Percentiles rank a stretch among this genome's conserved stretches.
These are phyloP conservation scores for Biston betularia DNA, from an alignment of 2,888 invertebrate genomes.

Conservation along the genomic window DNA sequence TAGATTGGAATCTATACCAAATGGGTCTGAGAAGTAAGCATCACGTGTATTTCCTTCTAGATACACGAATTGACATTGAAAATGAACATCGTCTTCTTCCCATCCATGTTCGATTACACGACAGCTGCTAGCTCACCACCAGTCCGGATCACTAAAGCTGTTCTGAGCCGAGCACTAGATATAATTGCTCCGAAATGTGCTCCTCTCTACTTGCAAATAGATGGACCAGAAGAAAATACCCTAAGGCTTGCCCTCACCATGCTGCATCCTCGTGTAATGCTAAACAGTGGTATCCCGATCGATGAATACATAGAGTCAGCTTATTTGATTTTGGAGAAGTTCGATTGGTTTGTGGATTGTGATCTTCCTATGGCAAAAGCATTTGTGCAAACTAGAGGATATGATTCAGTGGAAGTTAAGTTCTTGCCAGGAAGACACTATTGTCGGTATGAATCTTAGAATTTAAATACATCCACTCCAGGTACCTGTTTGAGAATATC, in stretches of 20 bases:
- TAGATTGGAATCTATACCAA: too few relatives aligned
- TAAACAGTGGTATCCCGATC: slow-evolving; percentile 62
- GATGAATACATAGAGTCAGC: slow-evolving; percentile 67
- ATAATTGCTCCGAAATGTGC: slow-evolving; percentile 63
- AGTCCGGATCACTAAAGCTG: slow-evolving; percentile 54
- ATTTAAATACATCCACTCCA: too few relatives aligned
- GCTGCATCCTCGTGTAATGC: slow-evolving; percentile 69
- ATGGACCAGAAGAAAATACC: slow-evolving; percentile 63
- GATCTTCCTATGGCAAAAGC: slow-evolving; percentile 60
- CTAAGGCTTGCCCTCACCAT: slow-evolving; percentile 63
- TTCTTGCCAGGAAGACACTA: slow-evolving; percentile 74
- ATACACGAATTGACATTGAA: slow-evolving; percentile 51
- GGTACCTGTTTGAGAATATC: too few relatives aligned
- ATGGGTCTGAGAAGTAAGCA: too few relatives aligned
- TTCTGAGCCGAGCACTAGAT: slow-evolving; percentile 56
- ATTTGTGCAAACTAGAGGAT: slow-evolving; percentile 64
- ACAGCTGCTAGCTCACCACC: slow-evolving; percentile 66
- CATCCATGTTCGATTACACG: slow-evolving; percentile 67
- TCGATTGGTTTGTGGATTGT: slow-evolving; percentile 72
- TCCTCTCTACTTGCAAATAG: slow-evolving; percentile 76
- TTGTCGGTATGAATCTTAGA: slow-evolving; percentile 65
- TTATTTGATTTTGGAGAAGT: slow-evolving; percentile 68
- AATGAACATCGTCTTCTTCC: slow-evolving; percentile 59
- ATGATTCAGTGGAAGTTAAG: slow-evolving; percentile 62
- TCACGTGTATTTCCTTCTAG: slow-evolving; percentile 60